Base-by-base conservation (phyloP, 1,140 invertebrate genomes). In the Ceratina japonica region DNA sequence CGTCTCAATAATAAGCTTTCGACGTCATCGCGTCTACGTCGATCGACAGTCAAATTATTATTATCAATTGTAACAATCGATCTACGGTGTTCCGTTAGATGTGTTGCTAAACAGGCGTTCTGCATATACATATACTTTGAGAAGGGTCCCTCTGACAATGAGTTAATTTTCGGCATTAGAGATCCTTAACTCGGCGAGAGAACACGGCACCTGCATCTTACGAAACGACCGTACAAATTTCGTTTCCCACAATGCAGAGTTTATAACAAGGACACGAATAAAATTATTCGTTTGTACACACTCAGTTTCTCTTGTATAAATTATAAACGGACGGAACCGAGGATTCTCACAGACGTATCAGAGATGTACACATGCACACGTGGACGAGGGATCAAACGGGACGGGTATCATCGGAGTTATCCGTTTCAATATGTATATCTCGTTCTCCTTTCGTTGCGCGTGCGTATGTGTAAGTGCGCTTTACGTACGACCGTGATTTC, bases 201-300 rank as follows among this genome's bases (percentile, higher is more conserved):
- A 20, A 24, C 59, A n/a, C 49, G 31, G 59, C 44, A 62, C 37
- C 37, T 44, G 37, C 75, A 70, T 63, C 75, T 78, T 78, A 52
- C 75, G 75, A 78, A 78, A 78, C 44, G 13, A 20, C 69, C 63
- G 75, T 72, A 72, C 59, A 71, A 78, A 78, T 78, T 78, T 78
- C 75, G 75, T 78, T 44, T 78, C 75, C 69, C 75, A 78, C 69
- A 70, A 72, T 72, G 59, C 70, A 78, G 75, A 72, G 75, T 78
- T 78, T 78, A 72, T 78, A 78, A 78, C 75, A 78, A 78, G 75
- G 75, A 78, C 75, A 64, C 54, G 75, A 78, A 78, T 78, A 78
- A 78, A 72, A 72, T 72, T 78, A 72, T 78, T 78, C 59, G 59
- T 78, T 78, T 78, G 75, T 78, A 78, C 75, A 72, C 75, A 78